These are phyloP conservation scores for Synaphobranchus kaupii DNA, from an alignment of 2,797 vertebrate genomes.

Conservation along the genomic window DNA sequence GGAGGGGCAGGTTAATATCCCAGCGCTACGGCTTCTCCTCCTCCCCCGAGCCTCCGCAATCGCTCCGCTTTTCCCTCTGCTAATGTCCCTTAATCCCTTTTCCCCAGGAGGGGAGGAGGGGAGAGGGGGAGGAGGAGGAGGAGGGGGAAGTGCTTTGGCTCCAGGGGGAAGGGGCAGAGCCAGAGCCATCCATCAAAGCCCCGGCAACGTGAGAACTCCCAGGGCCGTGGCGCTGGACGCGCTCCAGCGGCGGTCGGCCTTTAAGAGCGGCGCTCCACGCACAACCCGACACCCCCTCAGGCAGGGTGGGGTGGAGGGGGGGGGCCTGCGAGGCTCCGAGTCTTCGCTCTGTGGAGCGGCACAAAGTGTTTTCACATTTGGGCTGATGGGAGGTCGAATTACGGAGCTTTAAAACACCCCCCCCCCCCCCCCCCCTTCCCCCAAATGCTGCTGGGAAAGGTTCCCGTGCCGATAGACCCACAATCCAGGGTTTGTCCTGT, in stretches of 20 bases:
- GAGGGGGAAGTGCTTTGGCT: neutral
- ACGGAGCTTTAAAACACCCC: neutral
- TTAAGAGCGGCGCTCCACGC: neutral
- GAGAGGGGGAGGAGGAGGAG: neutral
- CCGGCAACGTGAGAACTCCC: neutral
- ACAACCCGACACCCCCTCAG: neutral
- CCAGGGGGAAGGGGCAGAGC: neutral
- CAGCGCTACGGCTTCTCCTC: neutral
- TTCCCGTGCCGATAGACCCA: neutral
- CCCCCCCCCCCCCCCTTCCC: neutral
- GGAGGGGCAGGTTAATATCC: neutral
- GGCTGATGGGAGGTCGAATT: neutral
- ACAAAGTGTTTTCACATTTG: neutral
- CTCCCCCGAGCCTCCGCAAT: neutral
- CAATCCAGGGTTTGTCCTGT: neutral
- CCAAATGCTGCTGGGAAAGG: neutral
- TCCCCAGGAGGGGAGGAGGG: neutral
- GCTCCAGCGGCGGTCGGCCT: neutral
- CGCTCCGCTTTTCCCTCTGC: neutral
- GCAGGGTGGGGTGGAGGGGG: neutral
- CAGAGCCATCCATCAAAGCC: neutral
- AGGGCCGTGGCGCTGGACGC: neutral
- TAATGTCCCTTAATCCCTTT: slow-evolving; percentile 13
- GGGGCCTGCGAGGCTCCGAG: neutral
- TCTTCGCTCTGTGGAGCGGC: neutral